Percentiles rank a stretch among this genome's conserved stretches.
These are phyloP conservation scores for Altica lythri DNA, from an alignment of 2,888 invertebrate genomes.

Conservation along the genomic window DNA sequence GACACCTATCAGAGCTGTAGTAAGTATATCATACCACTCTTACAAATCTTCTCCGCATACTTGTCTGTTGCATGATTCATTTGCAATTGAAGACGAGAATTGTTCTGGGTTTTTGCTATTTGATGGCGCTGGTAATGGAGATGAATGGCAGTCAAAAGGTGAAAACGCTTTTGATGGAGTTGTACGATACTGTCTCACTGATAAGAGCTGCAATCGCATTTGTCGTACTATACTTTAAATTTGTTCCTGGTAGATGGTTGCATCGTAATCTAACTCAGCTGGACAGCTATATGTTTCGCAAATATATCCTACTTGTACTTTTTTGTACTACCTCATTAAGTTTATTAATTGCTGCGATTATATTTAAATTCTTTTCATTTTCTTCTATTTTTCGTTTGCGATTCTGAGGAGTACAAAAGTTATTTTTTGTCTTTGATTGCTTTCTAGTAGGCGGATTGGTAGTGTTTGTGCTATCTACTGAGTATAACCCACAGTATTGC, in stretches of 20 bases:
- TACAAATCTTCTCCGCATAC: neutral
- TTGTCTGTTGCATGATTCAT: constrained; percentile 1
- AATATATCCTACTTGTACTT: constrained; percentile 22
- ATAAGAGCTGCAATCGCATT: constrained; percentile 7
- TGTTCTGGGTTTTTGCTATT: neutral
- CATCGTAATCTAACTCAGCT: too few relatives aligned
- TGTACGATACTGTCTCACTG: too few relatives aligned
- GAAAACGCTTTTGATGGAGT: too few relatives aligned
- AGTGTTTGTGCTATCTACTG: constrained; percentile 22
- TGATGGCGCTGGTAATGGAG: too few relatives aligned
- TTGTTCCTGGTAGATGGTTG: too few relatives aligned
- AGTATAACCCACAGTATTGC: too few relatives aligned
- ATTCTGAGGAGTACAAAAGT: constrained; percentile 29
- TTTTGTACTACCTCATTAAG: constrained; percentile 31
- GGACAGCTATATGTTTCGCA: constrained; percentile 30
- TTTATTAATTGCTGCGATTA: constrained; percentile 31
- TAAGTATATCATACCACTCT: constrained; percentile 4
- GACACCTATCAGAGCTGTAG: constrained; percentile 7
- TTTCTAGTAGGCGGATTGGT: constrained; percentile 26
- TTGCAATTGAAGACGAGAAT: constrained; percentile 4
- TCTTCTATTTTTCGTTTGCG: constrained; percentile 28
- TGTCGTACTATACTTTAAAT: too few relatives aligned
- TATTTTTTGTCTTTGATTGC: constrained; percentile 26
- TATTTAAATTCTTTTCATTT: constrained; percentile 30
- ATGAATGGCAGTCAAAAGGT: too few relatives aligned